Conservation (phyloP, 2,888 invertebrate genomes). For the Cremastinae sp. region DNA sequence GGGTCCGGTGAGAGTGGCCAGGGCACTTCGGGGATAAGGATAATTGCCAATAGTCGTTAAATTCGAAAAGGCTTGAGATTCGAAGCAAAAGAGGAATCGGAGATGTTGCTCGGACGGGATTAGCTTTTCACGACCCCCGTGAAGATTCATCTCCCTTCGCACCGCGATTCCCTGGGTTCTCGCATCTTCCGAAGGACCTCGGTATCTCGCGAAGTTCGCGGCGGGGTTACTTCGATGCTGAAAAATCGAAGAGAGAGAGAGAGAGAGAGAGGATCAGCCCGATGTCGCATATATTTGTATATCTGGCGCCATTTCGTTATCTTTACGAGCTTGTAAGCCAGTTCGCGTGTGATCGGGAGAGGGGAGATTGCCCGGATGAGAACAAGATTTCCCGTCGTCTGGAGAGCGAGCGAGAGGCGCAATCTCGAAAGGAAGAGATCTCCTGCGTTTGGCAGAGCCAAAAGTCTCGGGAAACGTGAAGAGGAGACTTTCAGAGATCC, state of each 20-base stretch:
- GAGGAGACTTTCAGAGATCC: constrained; percentile 24
- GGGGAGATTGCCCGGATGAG: constrained; percentile 38
- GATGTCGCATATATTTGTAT: constrained; percentile 54
- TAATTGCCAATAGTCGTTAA: constrained; percentile 61
- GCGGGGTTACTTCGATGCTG: constrained; percentile 55
- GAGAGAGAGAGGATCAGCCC: constrained; percentile 45
- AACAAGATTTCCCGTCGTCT: constrained; percentile 62
- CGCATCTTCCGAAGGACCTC: constrained; percentile 6
- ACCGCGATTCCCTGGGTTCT: neutral
- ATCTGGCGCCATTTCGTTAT: constrained; percentile 72
- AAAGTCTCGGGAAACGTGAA: constrained; percentile 32
- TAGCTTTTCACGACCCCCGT: constrained; percentile 54
- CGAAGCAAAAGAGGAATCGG: constrained; percentile 47
- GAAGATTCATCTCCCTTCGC: constrained; percentile 35
- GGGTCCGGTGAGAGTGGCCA: constrained; percentile 2
- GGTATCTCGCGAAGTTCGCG: constrained; percentile 18
- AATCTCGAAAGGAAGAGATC: constrained; percentile 29
- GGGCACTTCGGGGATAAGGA: constrained; percentile 27
- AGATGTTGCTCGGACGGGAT: constrained; percentile 42
- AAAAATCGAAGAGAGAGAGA: constrained; percentile 69
- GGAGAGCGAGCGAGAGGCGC: constrained; percentile 44
- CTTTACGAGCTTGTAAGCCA: constrained; percentile 70
- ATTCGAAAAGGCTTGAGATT: constrained; percentile 50
- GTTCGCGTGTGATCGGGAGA: constrained; percentile 55
- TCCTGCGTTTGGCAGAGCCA: constrained; percentile 25